These are phyloP conservation scores for Enteromius thamalakanensis DNA, from an alignment of 2,797 vertebrate genomes.

Conservation along the genomic window DNA sequence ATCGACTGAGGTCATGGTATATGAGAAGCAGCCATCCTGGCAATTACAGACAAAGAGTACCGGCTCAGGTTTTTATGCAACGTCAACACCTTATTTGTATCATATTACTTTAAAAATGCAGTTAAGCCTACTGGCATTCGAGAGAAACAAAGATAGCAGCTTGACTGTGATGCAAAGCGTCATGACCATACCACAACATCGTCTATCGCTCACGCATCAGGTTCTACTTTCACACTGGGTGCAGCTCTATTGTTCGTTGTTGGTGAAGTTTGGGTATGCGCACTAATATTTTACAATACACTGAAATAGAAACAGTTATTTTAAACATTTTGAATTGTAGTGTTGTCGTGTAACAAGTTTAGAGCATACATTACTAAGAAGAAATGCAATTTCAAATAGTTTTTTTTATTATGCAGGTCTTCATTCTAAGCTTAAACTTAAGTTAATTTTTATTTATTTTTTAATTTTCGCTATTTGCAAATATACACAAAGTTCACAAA, in stretches of 20 bases:
- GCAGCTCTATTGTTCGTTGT: not conserved
- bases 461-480: not conserved
- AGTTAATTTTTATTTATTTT: not conserved
- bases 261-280: not conserved
- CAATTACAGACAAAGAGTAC: constrained; percentile 41
- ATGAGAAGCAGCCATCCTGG: constrained; percentile 32
- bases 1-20: constrained; percentile 38
- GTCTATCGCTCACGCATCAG: not conserved
- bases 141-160: constrained; percentile 17
- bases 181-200: not conserved
- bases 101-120: constrained; percentile 27
- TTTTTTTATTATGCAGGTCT: not conserved
- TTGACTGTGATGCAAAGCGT: constrained; percentile 23
- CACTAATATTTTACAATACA: not conserved
- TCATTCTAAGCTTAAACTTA: not conserved
- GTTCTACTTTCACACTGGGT: not conserved
- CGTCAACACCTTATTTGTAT: constrained; percentile 32
- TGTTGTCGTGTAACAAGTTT: not conserved
- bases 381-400: not conserved
- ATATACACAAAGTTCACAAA: not conserved
- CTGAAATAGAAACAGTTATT: not conserved
- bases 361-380: not conserved
- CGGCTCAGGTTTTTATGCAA: constrained; percentile 23
- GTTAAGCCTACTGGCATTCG: constrained; percentile 32
- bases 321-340: not conserved